Base-by-base conservation (phyloP, 1,140 invertebrate genomes). In the Kradibia gibbosae region DNA sequence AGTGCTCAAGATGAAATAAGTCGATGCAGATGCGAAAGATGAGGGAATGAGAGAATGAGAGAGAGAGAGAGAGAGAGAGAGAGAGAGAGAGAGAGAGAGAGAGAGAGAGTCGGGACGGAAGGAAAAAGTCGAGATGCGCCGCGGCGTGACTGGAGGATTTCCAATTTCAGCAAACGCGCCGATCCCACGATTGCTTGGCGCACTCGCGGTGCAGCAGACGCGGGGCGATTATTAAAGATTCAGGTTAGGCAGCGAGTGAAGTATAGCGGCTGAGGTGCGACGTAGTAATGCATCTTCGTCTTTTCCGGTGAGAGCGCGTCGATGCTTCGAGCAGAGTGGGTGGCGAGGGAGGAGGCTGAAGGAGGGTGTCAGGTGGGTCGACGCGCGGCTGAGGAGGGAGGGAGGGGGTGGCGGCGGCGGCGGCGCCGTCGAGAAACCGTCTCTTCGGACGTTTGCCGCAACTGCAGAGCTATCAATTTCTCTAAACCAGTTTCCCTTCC, bases 221-320 rank as follows among this genome's bases (percentile, higher is more conserved):
- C 34, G 62, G 31, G 7, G 17, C 71, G 78, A 74, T 80, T 80
- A 80, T 80, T 80, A 80, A 80, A 74, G 71, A 80, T 80, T 80
- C 71, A 80, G 78, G 70, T 80, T 62, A 73, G 50, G 70, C 53
- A 42, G 48, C 22, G 13, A 25, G 50, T 42, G 67, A 50, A 31
- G 42, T 48, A 50, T 20, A 72, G 45, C 25, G 70, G 25, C 42
- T 31, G 48, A 53, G 48, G 50, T 53, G 57, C 71, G 78, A 80
- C 78, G 78, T 80, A 80, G 74, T 80, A 74, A 74, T 74, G 78
- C 78, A 80, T 80, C 78, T 74, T 73, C 78, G 67, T 53, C 55
- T 48, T 57, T 65, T 65, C 78, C 57, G 65, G 20, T 28, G 60
- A 28, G 25, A 17, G n/a, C n/a, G n/a, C n/a, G n/a, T n/a, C n/a